A percentile compares a stretch with the other conserved stretches of the same genome.
Conservation (phyloP, 2,797 vertebrate genomes). For the Urosaurus nigricauda region DNA sequence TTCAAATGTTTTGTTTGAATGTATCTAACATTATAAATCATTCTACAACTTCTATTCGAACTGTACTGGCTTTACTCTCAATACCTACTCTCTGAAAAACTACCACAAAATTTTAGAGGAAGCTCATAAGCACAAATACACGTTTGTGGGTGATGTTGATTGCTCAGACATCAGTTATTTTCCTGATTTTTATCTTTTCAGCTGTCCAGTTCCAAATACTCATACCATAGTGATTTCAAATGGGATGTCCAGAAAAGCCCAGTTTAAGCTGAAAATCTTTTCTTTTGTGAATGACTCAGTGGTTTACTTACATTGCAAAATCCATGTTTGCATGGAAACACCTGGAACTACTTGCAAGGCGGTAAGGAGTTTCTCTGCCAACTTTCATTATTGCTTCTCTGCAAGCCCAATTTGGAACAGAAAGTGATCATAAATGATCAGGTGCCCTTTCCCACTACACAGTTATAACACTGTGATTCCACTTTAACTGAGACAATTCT, state of each 20-base stretch:
- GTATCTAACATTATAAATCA: background rate
- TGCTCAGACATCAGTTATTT: conserved; percentile 20
- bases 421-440: background rate
- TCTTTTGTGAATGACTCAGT: conserved; percentile 84
- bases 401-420: background rate
- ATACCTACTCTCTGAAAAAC: background rate
- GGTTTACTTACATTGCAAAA: conserved; percentile 90
- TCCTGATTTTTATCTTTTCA: conserved; percentile 68
- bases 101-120: conserved; percentile 8
- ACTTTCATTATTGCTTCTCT: background rate
- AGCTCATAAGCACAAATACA: background rate
- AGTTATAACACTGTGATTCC: too few species aligned
- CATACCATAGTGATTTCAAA: conserved; percentile 86
- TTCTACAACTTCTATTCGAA: background rate
- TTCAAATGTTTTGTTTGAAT: background rate
- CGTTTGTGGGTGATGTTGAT: background rate
- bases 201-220: conserved; percentile 82
- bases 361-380: conserved; percentile 74
- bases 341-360: conserved; percentile 80
- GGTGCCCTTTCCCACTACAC: too few species aligned
- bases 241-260: conserved; percentile 85
- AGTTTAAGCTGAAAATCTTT: conserved; percentile 88
- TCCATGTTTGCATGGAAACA: conserved; percentile 85
- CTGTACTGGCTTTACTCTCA: too few species aligned
- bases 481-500: too few species aligned